Evolutionary conservation across 2,888 invertebrate species (phyloP).

Genomic region (Hydropsyche betteni): DNA sequence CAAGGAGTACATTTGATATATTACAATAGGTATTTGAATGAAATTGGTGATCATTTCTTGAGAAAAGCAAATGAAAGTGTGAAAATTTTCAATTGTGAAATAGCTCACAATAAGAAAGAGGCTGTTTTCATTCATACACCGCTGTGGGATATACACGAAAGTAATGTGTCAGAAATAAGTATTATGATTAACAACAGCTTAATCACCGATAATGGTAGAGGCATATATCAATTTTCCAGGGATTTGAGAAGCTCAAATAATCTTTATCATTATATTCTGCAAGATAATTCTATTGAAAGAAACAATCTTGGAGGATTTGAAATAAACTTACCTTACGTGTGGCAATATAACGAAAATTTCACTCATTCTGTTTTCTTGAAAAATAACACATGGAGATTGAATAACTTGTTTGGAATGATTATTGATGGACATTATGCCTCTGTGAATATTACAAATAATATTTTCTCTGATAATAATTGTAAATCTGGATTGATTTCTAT

Average conservation of each 20-base stretch:
- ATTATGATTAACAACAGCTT: slow-evolving; percentile 87
- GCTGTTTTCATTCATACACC: slow-evolving; percentile 86
- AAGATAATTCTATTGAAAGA: slow-evolving; percentile 85
- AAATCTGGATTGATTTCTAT: slow-evolving; percentile 80
- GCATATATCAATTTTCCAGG: slow-evolving; percentile 88
- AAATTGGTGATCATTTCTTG: slow-evolving; percentile 84
- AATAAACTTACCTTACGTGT: slow-evolving; percentile 90
- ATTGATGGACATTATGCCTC: slow-evolving; percentile 95
- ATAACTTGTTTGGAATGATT: slow-evolving; percentile 82
- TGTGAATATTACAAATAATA: slow-evolving; percentile 86
- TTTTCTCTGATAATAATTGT: slow-evolving; percentile 87
- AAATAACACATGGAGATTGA: slow-evolving; percentile 88
- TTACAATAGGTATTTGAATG: slow-evolving; percentile 88
- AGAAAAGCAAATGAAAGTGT: slow-evolving; percentile 89
- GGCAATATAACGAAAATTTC: slow-evolving; percentile 94
- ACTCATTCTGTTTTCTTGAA: slow-evolving; percentile 89
- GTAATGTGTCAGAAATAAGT: slow-evolving; percentile 89
- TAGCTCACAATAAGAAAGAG: slow-evolving; percentile 81
- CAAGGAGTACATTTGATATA: slow-evolving; percentile 84
- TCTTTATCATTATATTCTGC: slow-evolving; percentile 92
- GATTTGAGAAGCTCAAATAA: slow-evolving; percentile 97
- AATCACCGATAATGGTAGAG: slow-evolving; percentile 87
- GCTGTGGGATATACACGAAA: slow-evolving; percentile 83
- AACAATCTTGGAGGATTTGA: slow-evolving; percentile 89
- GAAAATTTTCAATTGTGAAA: slow-evolving; percentile 80